Conservation (phyloP, 64 coral and sea anemone genomes). For the Catalaphyllia jardinei region DNA sequence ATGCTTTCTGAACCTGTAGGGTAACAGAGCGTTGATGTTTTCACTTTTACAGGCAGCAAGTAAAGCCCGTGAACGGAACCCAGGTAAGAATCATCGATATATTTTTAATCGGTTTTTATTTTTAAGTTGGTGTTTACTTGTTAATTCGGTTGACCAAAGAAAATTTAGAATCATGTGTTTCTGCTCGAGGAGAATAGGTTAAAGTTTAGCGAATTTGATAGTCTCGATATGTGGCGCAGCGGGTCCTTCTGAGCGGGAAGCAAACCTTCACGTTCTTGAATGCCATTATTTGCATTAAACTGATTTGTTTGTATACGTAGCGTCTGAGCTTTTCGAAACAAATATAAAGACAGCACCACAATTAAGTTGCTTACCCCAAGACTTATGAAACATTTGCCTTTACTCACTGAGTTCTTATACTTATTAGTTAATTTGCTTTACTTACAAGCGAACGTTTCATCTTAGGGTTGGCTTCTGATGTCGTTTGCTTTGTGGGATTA, state of each 20-base stretch:
- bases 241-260: no score
- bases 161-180: neutral
- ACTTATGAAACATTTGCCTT: neutral
- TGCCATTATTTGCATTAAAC: no score
- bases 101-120: neutral
- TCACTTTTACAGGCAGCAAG: neutral
- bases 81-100: conserved; percentile 1
- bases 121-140: neutral
- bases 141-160: neutral
- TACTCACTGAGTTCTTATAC: neutral
- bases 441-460: neutral
- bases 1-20: neutral
- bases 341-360: neutral
- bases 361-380: neutral
- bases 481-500: neutral
- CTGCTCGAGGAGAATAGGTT: neutral
- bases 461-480: neutral
- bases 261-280: no score
- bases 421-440: neutral
- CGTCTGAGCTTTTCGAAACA: no score
- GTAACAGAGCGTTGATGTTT: neutral
- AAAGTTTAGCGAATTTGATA: neutral
- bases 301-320: no score
- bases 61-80: conserved; percentile 29
- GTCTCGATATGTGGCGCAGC: no score